Conservation (phyloP, 2,113 vertebrate genomes). For the Forbesichthys agassizii region DNA sequence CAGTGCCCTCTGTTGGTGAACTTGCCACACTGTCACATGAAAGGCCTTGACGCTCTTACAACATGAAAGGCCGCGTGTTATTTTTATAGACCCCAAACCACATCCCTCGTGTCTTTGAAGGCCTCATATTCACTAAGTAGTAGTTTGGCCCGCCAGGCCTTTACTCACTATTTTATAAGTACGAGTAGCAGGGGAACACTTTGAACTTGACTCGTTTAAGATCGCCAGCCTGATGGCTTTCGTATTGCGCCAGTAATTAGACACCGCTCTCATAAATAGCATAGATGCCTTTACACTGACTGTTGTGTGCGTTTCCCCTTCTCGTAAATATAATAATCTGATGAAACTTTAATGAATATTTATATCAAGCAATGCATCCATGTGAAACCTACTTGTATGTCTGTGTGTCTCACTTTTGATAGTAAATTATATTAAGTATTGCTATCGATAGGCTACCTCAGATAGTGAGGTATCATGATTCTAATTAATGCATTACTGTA, state of each 20-base stretch:
- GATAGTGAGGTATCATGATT: no score
- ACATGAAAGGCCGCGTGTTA: constrained; percentile 56
- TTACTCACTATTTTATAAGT: constrained; percentile 65
- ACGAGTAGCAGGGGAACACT: constrained; percentile 59
- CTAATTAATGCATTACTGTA: no score
- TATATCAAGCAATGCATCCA: no score
- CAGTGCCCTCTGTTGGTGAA: constrained; percentile 62
- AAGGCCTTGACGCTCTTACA: constrained; percentile 29
- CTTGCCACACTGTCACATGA: constrained; percentile 11
- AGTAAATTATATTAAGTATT: no score
- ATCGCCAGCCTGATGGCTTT: constrained; percentile 56
- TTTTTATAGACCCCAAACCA: constrained; percentile 73
- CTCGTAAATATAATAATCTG: no score
- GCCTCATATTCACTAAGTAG: constrained; percentile 71
- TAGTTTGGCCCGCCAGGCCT: constrained; percentile 69
- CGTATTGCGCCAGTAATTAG: constrained; percentile 61
- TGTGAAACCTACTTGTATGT: no score
- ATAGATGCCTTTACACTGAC: constrained; percentile 47
- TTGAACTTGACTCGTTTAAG: constrained; percentile 67
- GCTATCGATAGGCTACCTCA: no score
- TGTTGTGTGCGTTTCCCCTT: constrained; percentile 29
- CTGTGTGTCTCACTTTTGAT: no score
- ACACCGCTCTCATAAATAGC: constrained; percentile 59
- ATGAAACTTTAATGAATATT: no score
- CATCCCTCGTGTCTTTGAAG: constrained; percentile 71